A percentile compares a stretch with the other conserved stretches of the same genome.
Conservation (phyloP, 2,888 invertebrate species). For the Dolichomitus sp. region DNA sequence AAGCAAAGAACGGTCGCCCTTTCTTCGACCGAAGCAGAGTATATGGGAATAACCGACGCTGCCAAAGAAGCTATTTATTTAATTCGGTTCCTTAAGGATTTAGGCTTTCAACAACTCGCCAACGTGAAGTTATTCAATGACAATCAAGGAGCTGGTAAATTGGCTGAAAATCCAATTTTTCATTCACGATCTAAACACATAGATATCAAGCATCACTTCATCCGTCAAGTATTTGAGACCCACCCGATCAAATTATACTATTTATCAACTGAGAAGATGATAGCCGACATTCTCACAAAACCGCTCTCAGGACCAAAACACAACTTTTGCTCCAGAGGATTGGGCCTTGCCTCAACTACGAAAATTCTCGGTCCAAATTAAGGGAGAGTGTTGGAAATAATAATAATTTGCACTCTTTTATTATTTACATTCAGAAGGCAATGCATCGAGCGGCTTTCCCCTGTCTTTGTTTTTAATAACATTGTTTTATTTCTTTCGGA, state of each 20-base stretch:
- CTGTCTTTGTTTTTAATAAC: too few relatives aligned
- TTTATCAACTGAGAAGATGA: background rate
- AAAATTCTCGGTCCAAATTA: background rate
- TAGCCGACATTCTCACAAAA: background rate
- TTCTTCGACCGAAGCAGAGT: slow-evolving; percentile 45
- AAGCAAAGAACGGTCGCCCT: slow-evolving; percentile 64
- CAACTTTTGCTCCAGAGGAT: background rate
- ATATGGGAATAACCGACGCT: slow-evolving; percentile 57
- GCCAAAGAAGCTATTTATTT: slow-evolving; percentile 58
- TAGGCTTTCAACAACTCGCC: slow-evolving; percentile 35
- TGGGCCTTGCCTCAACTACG: background rate
- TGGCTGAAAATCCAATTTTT: slow-evolving; percentile 61
- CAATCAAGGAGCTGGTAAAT: slow-evolving; percentile 60
- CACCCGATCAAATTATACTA: background rate
- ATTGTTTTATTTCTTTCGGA: too few relatives aligned
- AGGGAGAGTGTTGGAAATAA: slow-evolving; percentile 6
- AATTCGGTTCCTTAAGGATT: slow-evolving; percentile 42
- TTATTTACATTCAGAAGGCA: too few relatives aligned
- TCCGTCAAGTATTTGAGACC: slow-evolving; percentile 40
- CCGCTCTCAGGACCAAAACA: background rate
- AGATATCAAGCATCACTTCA: slow-evolving; percentile 63
- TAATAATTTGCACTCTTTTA: background rate
- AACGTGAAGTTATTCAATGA: slow-evolving; percentile 43
- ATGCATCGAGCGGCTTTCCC: too few relatives aligned
- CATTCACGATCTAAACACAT: slow-evolving; percentile 65